Evolutionary conservation across 1,140 invertebrate species (phyloP).

Genomic region (Amphibalanus amphitrite): DNA sequence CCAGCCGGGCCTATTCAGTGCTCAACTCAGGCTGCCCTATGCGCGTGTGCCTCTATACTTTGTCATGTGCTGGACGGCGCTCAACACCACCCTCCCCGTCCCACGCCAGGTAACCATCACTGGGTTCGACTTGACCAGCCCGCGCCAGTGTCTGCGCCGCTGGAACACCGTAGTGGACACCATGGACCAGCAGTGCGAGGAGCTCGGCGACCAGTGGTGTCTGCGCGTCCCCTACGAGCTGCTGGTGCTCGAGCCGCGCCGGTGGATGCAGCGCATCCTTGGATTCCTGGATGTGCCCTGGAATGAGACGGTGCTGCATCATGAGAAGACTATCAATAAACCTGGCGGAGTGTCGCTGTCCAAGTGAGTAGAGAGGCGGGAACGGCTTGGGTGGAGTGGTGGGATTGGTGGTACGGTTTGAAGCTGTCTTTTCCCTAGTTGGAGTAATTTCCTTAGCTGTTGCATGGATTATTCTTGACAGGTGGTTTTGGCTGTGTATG

Average conservation of each 20-base stretch:
- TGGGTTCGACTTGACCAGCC: slow-evolving; percentile 85
- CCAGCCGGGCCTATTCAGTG: too few species aligned
- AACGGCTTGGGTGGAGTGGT: too few species aligned
- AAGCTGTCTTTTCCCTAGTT: not conserved
- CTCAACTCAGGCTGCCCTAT: too few species aligned
- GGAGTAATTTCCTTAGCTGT: slow-evolving; percentile 4
- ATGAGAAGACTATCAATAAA: slow-evolving; percentile 92
- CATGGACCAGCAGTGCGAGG: slow-evolving; percentile 86
- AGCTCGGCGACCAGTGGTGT: slow-evolving; percentile 65
- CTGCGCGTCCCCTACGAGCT: slow-evolving; percentile 91
- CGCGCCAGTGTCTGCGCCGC: slow-evolving; percentile 79
- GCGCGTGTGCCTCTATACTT: too few species aligned
- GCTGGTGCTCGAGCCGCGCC: slow-evolving; percentile 77
- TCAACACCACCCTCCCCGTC: too few species aligned
- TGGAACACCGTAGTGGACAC: slow-evolving; percentile 89
- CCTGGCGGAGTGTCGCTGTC: slow-evolving; percentile 66
- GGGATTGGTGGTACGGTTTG: not conserved
- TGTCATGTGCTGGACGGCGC: too few species aligned
- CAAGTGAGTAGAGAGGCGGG: too few species aligned
- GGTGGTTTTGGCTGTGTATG: too few species aligned
- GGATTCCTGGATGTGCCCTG: slow-evolving; percentile 83
- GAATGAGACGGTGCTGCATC: slow-evolving; percentile 90
- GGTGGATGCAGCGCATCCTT: slow-evolving; percentile 77
- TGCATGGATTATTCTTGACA: slow-evolving; percentile 4
- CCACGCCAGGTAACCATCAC: too few species aligned